A percentile compares a stretch with the other conserved stretches of the same genome.
These are phyloP conservation scores for Stegostoma tigrinum DNA, from an alignment of 2,113 vertebrate genomes.

Conservation along the genomic window DNA sequence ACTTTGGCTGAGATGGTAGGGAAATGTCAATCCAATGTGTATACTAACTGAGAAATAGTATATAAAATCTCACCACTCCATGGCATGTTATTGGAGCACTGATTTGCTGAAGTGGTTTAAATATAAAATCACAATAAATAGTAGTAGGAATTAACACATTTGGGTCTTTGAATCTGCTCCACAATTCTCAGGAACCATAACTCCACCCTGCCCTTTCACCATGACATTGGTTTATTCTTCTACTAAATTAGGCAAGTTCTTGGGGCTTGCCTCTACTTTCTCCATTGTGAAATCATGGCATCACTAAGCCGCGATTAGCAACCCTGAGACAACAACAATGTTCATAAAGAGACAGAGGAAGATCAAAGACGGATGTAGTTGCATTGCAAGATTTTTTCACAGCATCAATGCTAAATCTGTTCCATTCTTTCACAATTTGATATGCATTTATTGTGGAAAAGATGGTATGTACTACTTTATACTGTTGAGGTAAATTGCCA, in stretches of 20 bases:
- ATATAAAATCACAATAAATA: not conserved
- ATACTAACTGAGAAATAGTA: not conserved
- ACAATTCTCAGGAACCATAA: too few relatives aligned
- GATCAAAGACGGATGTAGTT: not conserved
- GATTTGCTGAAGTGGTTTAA: too few relatives aligned
- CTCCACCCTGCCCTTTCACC: too few relatives aligned
- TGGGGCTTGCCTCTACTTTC: not conserved
- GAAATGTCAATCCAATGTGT: not conserved
- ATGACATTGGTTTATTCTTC: not conserved
- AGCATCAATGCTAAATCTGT: not conserved
- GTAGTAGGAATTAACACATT: too few relatives aligned
- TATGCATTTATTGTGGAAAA: not conserved
- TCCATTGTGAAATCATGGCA: not conserved
- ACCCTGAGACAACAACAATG: not conserved
- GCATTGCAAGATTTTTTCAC: not conserved
- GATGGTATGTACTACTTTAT: not conserved
- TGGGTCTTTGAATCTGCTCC: too few relatives aligned
- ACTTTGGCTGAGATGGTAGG: not conserved
- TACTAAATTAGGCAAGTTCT: not conserved
- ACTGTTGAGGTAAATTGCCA: not conserved
- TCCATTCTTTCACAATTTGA: not conserved
- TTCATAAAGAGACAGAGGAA: not conserved
- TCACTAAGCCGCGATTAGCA: not conserved
- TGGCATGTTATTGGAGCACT: not conserved
- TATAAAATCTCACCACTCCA: not conserved